Evolutionary conservation across 1,140 invertebrate genomes (phyloP).

Genomic region (Drosophila kikkawai): DNA sequence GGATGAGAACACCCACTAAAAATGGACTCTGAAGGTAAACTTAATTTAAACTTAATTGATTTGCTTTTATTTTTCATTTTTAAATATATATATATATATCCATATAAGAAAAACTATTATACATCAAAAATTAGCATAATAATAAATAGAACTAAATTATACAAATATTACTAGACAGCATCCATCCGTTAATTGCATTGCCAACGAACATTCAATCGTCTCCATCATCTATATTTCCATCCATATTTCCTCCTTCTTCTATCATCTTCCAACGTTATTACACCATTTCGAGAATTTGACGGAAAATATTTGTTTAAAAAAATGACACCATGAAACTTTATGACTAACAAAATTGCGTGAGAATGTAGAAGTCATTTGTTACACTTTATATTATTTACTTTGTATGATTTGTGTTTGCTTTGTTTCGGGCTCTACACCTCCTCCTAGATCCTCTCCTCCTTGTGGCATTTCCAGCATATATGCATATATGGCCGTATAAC

Average conservation of each 20-base stretch:
- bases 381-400: constrained; percentile 56
- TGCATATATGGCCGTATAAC: constrained; percentile 46
- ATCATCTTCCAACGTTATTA: constrained; percentile 32
- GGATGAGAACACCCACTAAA: too few relatives aligned
- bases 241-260: constrained; percentile 7
- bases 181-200: constrained; percentile 56
- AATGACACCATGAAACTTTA: constrained; percentile 76
- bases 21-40: too few relatives aligned
- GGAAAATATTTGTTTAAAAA: constrained; percentile 64
- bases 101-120: constrained; percentile 81
- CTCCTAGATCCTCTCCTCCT: constrained; percentile 10
- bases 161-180: constrained; percentile 82
- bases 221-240: not conserved
- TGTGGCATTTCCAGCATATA: constrained; percentile 43
- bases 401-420: constrained; percentile 58
- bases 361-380: constrained; percentile 77
- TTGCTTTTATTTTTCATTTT: constrained; percentile 76
- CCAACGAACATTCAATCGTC: constrained; percentile 44
- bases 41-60: constrained; percentile 73
- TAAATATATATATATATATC: constrained; percentile 67
- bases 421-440: constrained; percentile 23
- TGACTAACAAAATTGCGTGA: constrained; percentile 80
- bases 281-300: constrained; percentile 48
- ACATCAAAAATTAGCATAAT: constrained; percentile 82
- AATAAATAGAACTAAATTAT: constrained; percentile 83